These are phyloP conservation scores for Tadarida brasiliensis DNA, from an alignment of 2,797 vertebrate species.

Conservation along the genomic window DNA sequence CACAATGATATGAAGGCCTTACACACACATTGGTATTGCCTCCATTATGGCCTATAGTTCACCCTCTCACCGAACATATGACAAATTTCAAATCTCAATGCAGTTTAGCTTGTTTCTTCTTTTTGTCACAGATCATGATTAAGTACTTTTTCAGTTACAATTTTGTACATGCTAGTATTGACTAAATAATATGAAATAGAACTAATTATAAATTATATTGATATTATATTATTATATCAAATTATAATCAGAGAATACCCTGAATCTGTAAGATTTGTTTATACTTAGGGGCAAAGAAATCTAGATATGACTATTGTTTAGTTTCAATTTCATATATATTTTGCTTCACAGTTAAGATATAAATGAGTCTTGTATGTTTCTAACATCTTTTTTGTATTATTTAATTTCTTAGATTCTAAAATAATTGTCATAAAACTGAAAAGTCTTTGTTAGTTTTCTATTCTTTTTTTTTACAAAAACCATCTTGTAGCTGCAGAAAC, in stretches of 20 bases:
- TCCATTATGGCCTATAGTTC: neutral
- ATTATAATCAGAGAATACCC: constrained; percentile 49
- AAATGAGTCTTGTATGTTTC: constrained; percentile 31
- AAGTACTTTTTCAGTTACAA: constrained; percentile 59
- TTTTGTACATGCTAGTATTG: neutral
- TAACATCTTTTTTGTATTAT: constrained; percentile 41
- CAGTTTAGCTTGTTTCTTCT: constrained; percentile 50
- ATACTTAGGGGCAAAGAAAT: constrained; percentile 25
- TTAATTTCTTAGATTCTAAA: constrained; percentile 62
- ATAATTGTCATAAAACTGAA: constrained; percentile 38
- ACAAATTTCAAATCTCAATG: constrained; percentile 12
- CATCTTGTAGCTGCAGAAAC: neutral
- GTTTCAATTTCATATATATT: constrained; percentile 46
- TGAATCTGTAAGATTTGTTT: neutral
- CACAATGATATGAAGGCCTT: neutral
- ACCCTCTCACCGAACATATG: neutral
- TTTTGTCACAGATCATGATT: constrained; percentile 7
- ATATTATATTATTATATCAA: neutral
- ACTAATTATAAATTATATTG: constrained; percentile 22
- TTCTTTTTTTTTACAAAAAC: neutral
- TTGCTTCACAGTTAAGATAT: constrained; percentile 51
- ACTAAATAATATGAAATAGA: constrained; percentile 53
- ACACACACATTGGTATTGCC: neutral
- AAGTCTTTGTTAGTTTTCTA: neutral
- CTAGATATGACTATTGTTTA: neutral